A percentile compares a stretch with the other conserved stretches of the same genome.
These are phyloP conservation scores for Suillia variegata DNA, from an alignment of 2,888 invertebrate species.

Conservation along the genomic window DNA sequence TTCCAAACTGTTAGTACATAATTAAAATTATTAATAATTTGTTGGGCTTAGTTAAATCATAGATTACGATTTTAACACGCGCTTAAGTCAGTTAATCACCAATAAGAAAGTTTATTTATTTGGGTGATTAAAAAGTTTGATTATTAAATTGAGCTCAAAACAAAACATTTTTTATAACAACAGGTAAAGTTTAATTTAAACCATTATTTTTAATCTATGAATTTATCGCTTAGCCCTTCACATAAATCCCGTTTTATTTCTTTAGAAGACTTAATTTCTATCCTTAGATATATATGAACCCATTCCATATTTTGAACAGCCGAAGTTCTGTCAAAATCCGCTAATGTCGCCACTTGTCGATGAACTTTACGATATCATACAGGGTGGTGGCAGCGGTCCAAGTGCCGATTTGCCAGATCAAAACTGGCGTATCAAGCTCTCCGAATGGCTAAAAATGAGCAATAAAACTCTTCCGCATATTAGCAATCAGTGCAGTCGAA, in stretches of 20 bases:
- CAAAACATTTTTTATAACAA: no score
- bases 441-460: conserved; percentile 40
- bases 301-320: conserved; percentile 60
- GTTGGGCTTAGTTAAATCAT: no score
- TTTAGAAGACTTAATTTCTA: neutral
- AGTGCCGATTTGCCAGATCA: conserved; percentile 36
- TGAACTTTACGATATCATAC: conserved; percentile 41
- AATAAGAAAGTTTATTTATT: no score
- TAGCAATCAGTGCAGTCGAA: conserved; percentile 39
- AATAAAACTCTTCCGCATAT: conserved; percentile 41
- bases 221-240: no score
- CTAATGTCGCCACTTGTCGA: conserved; percentile 38
- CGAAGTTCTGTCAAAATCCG: conserved; percentile 37
- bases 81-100: no score
- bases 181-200: no score
- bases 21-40: no score
- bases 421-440: conserved; percentile 42
- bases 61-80: no score
- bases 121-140: no score
- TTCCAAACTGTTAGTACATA: conserved; percentile 73
- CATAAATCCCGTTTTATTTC: neutral
- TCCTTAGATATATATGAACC: conserved; percentile 77
- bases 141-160: no score
- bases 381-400: conserved; percentile 25
- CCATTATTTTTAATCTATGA: no score